These are phyloP conservation scores for Heliconius aoede DNA, from an alignment of 2,888 invertebrate species.

Conservation along the genomic window DNA sequence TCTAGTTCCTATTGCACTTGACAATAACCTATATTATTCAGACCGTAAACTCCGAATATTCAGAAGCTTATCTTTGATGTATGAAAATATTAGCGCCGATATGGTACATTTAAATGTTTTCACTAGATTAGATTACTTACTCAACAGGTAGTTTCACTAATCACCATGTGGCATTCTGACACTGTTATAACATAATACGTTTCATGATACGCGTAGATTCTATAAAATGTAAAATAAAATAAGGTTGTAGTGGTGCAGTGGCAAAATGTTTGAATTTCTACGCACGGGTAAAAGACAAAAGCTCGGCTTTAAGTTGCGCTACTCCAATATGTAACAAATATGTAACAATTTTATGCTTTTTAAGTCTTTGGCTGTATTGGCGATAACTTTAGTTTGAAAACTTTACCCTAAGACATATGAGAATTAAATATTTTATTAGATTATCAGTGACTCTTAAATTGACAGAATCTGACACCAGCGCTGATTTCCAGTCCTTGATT, in stretches of 20 bases:
- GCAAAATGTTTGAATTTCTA: no score
- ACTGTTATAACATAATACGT: neutral
- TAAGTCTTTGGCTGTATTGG: neutral
- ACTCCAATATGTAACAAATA: neutral
- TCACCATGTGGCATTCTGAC: neutral
- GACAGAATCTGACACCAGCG: no score
- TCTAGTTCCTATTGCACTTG: neutral
- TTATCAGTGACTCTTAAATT: no score
- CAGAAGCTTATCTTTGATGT: slow-evolving; percentile 10
- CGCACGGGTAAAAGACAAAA: no score
- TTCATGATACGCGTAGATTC: neutral
- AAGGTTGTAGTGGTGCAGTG: no score
- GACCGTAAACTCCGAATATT: slow-evolving; percentile 7
- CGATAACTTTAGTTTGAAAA: neutral
- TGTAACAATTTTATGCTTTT: neutral
- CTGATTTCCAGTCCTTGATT: no score
- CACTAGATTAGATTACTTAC: slow-evolving; percentile 16
- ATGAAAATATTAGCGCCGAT: slow-evolving; percentile 12
- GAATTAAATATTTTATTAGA: no score
- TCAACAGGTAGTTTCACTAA: slow-evolving; percentile 6
- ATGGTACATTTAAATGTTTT: slow-evolving; percentile 12
- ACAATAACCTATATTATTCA: neutral
- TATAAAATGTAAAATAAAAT: neutral
- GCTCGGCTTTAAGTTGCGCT: neutral
- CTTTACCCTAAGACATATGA: neutral